A percentile compares a stretch with the other conserved stretches of the same genome.
phyloP scores from a whole-genome alignment of 2,113 vertebrate genomes.

The Dromaius novaehollandiae region DNA sequence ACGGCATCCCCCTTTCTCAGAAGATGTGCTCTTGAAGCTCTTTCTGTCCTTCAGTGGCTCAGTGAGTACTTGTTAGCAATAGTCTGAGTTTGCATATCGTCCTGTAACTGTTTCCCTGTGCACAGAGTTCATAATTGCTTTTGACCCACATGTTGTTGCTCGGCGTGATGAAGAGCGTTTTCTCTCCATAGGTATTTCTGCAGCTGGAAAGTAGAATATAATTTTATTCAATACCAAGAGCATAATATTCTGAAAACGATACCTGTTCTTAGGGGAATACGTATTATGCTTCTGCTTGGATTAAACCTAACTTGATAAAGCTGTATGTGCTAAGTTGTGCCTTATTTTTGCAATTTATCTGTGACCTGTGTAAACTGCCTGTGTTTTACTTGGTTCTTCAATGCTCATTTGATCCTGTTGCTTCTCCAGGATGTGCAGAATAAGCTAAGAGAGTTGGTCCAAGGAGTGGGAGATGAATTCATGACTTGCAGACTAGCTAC shows the following conservation, averaged over 20 bases:
- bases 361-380: not conserved
- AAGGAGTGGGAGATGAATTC: conserved; percentile 93
- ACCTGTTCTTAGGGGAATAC: not conserved
- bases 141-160: not conserved
- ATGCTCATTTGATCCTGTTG: not conserved
- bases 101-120: not conserved
- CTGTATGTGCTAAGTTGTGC: not conserved
- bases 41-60: conserved; percentile 93
- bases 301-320: not conserved
- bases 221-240: not conserved
- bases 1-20: conserved; percentile 91
- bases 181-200: not conserved
- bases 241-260: not conserved
- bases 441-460: conserved; percentile 89
- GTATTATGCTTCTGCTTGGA: not conserved
- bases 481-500: conserved; percentile 88
- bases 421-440: conserved; percentile 90
- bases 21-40: conserved; percentile 89
- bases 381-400: not conserved
- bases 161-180: not conserved
- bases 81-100: not conserved
- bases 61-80: conserved; percentile 74
- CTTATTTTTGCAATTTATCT: not conserved
- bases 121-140: not conserved
- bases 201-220: not conserved